Base-by-base conservation (phyloP, 2,797 vertebrate species). In the Lophius americanus region DNA sequence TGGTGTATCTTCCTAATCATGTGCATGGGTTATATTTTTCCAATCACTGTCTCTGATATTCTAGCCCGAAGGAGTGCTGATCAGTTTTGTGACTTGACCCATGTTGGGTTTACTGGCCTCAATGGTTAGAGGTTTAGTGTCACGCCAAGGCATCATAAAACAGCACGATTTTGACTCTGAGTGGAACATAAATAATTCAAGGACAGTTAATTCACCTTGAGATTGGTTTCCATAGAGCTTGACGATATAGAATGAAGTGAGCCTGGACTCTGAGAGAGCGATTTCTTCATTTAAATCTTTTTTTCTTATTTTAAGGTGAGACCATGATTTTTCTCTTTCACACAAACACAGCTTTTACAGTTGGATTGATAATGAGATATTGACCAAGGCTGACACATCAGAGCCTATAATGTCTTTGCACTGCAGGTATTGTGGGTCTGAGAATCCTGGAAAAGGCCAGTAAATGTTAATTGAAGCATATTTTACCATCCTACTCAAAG, bases 101-200 rank as follows among this genome's bases (percentile, higher is more conserved):
- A 48, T 54, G 67, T 58, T 61, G 60, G 39, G 51, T 74, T 79
- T 79, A 69, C 67, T 64, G 75, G 13, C 71, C 64, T 79, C 64
- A 53, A 47, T 54, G 62, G 48, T 46, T 42, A 72, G 60, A 5
- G 56, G 47, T 84, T 88, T 78, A 81, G 52, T 70, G 60, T 60
- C 68, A 79, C 72, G 75, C 71, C 70, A 67, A 75, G 37, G 63
- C 39, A 4, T 53, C 70, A 77, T 89, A 62, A 84, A 83, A 68
- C 57, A 41, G 43, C 68, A 54, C 9, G 14, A 55, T 52, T 64
- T 63, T 2, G 68, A 75, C 76, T 85, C 38, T 14, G 67, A 82
- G 61, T 44, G 46, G 78, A 85, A 55, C 85, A 85, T 92, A 73
- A 85, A 88, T 89, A 87, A 91, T 91, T 90, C 78, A 91, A 82